These are phyloP conservation scores for Sprattus sprattus DNA, from an alignment of 2,113 vertebrate species.

Conservation along the genomic window DNA sequence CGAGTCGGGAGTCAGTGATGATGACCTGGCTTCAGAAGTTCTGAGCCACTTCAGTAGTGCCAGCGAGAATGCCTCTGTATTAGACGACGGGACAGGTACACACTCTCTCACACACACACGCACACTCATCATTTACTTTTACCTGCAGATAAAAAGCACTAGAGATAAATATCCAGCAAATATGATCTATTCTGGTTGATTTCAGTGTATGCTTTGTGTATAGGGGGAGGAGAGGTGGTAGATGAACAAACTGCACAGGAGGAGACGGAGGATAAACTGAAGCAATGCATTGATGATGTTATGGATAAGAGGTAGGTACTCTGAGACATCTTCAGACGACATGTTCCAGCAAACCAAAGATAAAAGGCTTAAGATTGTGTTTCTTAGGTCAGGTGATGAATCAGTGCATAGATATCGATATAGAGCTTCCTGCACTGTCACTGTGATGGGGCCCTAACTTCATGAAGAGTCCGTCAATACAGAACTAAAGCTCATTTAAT, in stretches of 20 bases:
- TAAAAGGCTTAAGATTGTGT: too few relatives aligned
- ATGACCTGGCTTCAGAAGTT: slow-evolving; percentile 84
- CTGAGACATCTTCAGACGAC: too few relatives aligned
- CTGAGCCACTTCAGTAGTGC: slow-evolving; percentile 86
- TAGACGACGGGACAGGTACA: slow-evolving; percentile 82
- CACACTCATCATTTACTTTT: neutral
- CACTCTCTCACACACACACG: neutral
- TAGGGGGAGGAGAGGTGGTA: slow-evolving; percentile 76
- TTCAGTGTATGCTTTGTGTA: neutral
- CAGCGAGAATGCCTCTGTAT: slow-evolving; percentile 79
- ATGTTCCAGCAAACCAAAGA: too few relatives aligned
- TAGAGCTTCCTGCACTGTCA: too few relatives aligned
- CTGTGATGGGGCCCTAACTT: too few relatives aligned
- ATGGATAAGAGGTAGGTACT: slow-evolving; percentile 84
- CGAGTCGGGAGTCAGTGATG: slow-evolving; percentile 85
- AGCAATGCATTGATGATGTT: slow-evolving; percentile 85
- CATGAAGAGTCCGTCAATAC: too few relatives aligned
- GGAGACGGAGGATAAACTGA: slow-evolving; percentile 86
- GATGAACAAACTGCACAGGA: slow-evolving; percentile 85
- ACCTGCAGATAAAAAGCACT: too few relatives aligned
- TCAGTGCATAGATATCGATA: too few relatives aligned
- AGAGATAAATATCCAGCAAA: neutral
- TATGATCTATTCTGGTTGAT: neutral
- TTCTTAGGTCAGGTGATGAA: too few relatives aligned
- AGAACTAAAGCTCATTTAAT: too few relatives aligned